These are phyloP conservation scores for Pimpla rufipes DNA, from an alignment of 2,888 invertebrate species.

Conservation along the genomic window DNA sequence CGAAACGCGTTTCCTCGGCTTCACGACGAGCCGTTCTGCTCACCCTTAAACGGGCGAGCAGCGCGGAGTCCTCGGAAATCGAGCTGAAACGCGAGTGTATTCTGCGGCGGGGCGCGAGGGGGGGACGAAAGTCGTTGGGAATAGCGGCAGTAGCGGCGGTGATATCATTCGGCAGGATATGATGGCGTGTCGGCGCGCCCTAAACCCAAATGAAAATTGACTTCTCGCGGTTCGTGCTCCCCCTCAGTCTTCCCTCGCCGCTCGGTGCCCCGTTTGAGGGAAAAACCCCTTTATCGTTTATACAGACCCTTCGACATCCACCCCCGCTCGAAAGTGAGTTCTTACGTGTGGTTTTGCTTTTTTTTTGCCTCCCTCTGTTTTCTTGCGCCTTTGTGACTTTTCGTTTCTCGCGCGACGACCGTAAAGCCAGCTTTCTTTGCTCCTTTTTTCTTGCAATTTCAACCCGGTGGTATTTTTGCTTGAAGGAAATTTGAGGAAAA, in stretches of 20 bases:
- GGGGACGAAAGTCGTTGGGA: constrained; percentile 31
- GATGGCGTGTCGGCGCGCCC: constrained; percentile 79
- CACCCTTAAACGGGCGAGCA: constrained; percentile 14
- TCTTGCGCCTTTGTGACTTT: neutral
- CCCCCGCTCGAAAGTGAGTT: neutral
- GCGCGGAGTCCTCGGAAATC: constrained; percentile 55
- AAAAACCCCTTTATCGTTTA: constrained; percentile 50
- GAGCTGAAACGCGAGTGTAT: constrained; percentile 58
- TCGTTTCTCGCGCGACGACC: neutral
- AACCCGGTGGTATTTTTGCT: neutral
- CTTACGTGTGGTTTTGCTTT: neutral
- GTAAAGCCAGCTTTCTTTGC: neutral
- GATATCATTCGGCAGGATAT: constrained; percentile 79
- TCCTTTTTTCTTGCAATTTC: neutral
- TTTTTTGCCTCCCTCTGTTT: neutral
- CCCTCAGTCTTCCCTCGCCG: constrained; percentile 43
- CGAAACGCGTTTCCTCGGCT: constrained; percentile 36
- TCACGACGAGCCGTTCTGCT: neutral
- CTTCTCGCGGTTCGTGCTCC: constrained; percentile 70
- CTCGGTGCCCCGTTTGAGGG: constrained; percentile 14
- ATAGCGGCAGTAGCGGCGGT: constrained; percentile 58
- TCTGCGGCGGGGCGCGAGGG: constrained; percentile 6
- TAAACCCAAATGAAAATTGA: constrained; percentile 81
- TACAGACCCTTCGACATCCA: constrained; percentile 7
- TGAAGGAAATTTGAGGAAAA: too few species aligned